Percentiles rank a stretch among this genome's conserved stretches.
These are phyloP conservation scores for Leptinotarsa juncta DNA, from an alignment of 2,888 invertebrate species.

Conservation along the genomic window DNA sequence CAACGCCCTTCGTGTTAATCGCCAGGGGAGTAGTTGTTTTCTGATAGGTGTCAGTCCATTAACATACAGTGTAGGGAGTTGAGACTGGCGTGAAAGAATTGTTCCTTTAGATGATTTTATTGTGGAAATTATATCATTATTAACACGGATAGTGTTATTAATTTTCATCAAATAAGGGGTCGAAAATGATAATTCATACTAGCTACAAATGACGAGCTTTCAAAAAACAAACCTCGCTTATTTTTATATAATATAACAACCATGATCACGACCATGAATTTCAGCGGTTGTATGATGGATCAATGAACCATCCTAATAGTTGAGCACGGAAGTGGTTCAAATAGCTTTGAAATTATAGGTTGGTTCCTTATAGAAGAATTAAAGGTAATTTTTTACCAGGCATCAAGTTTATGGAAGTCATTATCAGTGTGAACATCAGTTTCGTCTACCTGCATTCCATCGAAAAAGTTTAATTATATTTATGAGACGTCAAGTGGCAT, in stretches of 20 bases:
- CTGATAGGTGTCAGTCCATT: too few species aligned
- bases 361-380: background rate
- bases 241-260: background rate
- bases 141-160: too few species aligned
- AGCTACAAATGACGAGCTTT: too few species aligned
- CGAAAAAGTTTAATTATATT: background rate
- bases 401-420: conserved; percentile 4
- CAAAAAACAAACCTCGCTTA: background rate
- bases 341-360: conserved; percentile 17
- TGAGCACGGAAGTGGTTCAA: conserved; percentile 10
- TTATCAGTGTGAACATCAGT: conserved; percentile 5
- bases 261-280: conserved; percentile 20
- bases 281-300: background rate
- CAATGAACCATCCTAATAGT: background rate
- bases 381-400: background rate
- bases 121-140: too few species aligned
- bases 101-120: too few species aligned
- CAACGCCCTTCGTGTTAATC: too few species aligned
- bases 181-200: too few species aligned
- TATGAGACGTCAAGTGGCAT: background rate
- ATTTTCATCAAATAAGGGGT: too few species aligned
- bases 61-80: too few species aligned
- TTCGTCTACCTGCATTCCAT: background rate
- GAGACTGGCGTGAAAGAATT: too few species aligned
- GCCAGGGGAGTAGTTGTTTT: too few species aligned